phyloP scores from a whole-genome alignment of 2,797 vertebrate species.

The Platalea minor region DNA sequence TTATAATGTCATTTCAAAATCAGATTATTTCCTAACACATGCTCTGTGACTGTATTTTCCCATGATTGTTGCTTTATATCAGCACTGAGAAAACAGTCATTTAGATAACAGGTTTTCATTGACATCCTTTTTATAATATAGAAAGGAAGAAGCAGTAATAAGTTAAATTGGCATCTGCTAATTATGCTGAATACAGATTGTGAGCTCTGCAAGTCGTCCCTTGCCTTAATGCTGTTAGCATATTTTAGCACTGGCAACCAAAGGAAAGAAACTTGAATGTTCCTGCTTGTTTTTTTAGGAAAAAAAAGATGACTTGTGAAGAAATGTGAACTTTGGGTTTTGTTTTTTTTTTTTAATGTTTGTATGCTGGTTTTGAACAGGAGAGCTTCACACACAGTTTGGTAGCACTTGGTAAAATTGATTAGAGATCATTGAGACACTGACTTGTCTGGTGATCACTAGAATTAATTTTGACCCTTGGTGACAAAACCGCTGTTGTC shows the following conservation, averaged over 20 bases:
- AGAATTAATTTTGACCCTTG: not conserved
- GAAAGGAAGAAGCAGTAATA: slow-evolving; percentile 65
- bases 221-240: slow-evolving; percentile 70
- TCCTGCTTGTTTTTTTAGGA: not conserved
- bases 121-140: slow-evolving; percentile 43
- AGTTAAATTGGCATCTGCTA: slow-evolving; percentile 71
- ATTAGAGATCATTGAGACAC: not conserved
- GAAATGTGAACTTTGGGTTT: not conserved
- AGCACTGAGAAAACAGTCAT: slow-evolving; percentile 43
- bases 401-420: not conserved
- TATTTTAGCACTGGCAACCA: slow-evolving; percentile 69
- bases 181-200: slow-evolving; percentile 72
- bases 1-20: slow-evolving; percentile 19
- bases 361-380: not conserved
- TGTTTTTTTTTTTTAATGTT: not conserved
- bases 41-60: slow-evolving; percentile 28
- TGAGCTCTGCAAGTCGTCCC: slow-evolving; percentile 63
- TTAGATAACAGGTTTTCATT: slow-evolving; percentile 58
- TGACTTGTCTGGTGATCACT: not conserved
- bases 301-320: not conserved
- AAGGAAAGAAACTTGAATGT: slow-evolving; percentile 57
- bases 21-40: slow-evolving; percentile 34
- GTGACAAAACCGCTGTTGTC: not conserved
- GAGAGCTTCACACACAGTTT: not conserved
- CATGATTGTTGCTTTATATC: slow-evolving; percentile 44